Evolutionary conservation across 1,140 invertebrate species (phyloP), one percentile per base, ranked within the genome.

Genomic region (Tyrophagus putrescentiae): DNA sequence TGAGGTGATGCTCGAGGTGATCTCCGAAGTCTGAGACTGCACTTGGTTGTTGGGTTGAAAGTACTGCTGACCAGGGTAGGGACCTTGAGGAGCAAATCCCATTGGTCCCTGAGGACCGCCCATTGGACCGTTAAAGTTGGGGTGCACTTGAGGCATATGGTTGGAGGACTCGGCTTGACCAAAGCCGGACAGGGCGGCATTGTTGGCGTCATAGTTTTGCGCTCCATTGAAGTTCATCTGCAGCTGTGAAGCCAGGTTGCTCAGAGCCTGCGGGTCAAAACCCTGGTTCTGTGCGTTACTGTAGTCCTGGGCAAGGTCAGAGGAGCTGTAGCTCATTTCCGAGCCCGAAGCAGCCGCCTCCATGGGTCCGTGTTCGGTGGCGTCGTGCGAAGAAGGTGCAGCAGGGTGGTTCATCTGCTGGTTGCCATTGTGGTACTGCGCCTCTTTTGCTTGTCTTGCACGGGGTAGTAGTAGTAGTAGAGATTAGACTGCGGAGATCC

Each of bases 381-480:
- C 16, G 18, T 42, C 39, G 25, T 42, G 23, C 21, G 52, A 62
- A 9, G 27, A 34, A 23, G 16, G 42, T 16, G 56, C 33, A 23
- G 16, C 7, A 6, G 6, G 18, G 31, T 41, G 23, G 9, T 34
- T 16, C 27, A 11, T 25, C 18, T 52, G 50, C 6, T 48, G 45
- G 16, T 54, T 64, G 25, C 54, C 64, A 3, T 63, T 48, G 3
- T 60, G 60, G 13, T 60, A 62, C 60, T 63, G 29, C 28, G 61
- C 58, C 34, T 62, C 50, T 18, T 61, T 57, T 7, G 21, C 44
- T 66, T 67, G 13, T 67, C 65, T 53, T 65, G 64, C 6, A 65
- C 63, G 16, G 66, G 66, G 36, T 67, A 67, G 34, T 67, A 67
- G 33, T 67, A 67, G 41, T 67, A 67, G 32, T 67, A 67, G 3